Base-by-base conservation (phyloP, 37 sponge, comb jelly and placozoan genomes). In the Halisarca cf. caerulea region DNA sequence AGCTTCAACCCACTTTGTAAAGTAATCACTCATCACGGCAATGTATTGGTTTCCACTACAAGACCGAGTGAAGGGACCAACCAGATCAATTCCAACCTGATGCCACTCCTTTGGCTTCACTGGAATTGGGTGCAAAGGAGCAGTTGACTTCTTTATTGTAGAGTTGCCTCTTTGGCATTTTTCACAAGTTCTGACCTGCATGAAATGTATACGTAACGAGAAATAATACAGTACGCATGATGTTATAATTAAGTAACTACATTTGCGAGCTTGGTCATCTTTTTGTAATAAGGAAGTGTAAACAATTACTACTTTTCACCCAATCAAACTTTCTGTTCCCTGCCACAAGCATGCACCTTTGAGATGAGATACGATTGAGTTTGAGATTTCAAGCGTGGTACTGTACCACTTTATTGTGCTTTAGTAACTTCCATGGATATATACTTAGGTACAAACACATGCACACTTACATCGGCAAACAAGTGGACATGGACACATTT, bases 1-100 rank as follows among this genome's bases (percentile, higher is more conserved):
- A 40, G 82, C 87, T 87, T 81, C 87, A 38, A 80, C 87, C 87
- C 87, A 81, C 53, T 87, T 87, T 69, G 87, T 72, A 42, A 62
- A 87, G 36, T 81, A 87, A 58, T 87, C 87, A 36, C 40, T 81
- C 30, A 87, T 47, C 11, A 66, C 78, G 33, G 78, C 79, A 15
- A 80, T 55, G 73, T 80, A 86, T 59, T 86, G 66, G 60, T 71
- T 64, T 15, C 82, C 87, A 23, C 60, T 58, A 18, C 73, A 44
- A 41, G 87, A 75, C 71, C 34, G 8, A 11, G 9, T 71, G 20
- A 87, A 43, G 23, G 75, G 87, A 35, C 82, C 82, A 34, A 87
- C 45, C 14, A 87, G 45, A 58, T 87, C 82, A 59, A 87, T 81
- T 4, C 87, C 87, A 15, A 87, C 60, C 43, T 86, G 87, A 18